A percentile compares a stretch with the other conserved stretches of the same genome.
These are phyloP conservation scores for Cryptus armator DNA, from an alignment of 2,888 invertebrate species.

Conservation along the genomic window DNA sequence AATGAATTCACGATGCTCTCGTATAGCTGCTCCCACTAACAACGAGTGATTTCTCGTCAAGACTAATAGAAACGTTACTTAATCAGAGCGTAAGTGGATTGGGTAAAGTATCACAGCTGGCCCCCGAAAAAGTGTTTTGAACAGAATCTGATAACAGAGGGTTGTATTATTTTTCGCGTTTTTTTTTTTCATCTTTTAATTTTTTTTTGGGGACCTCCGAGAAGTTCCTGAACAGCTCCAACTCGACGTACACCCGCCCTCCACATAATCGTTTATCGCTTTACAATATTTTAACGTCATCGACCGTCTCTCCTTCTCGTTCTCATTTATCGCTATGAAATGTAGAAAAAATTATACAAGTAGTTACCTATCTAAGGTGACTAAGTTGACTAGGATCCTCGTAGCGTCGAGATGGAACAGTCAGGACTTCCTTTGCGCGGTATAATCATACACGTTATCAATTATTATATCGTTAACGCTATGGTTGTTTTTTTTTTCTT, in stretches of 20 bases:
- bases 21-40: conserved; percentile 44
- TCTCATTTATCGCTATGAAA: conserved; percentile 72
- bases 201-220: conserved; percentile 75
- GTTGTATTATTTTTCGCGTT: conserved; percentile 33
- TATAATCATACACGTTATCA: conserved; percentile 71
- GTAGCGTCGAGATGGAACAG: conserved; percentile 66
- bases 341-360: conserved; percentile 83
- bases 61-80: conserved; percentile 69
- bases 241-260: conserved; percentile 62
- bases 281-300: conserved; percentile 53
- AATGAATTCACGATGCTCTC: conserved; percentile 58
- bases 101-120: conserved; percentile 83
- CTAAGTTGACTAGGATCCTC: conserved; percentile 66
- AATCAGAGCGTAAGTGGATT: conserved; percentile 73
- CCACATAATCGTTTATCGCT: conserved; percentile 55
- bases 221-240: conserved; percentile 74
- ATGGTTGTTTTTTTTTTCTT: conserved; percentile 63
- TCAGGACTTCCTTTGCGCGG: conserved; percentile 78
- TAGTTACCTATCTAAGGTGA: conserved; percentile 75
- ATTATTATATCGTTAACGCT: conserved; percentile 73
- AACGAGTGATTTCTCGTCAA: conserved; percentile 71
- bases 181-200: conserved; percentile 5
- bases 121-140: conserved; percentile 78
- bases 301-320: conserved; percentile 23
- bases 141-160: conserved; percentile 60